Evolutionary conservation across 2,113 vertebrate species (phyloP).

Genomic region (Diphyllodes magnificus): DNA sequence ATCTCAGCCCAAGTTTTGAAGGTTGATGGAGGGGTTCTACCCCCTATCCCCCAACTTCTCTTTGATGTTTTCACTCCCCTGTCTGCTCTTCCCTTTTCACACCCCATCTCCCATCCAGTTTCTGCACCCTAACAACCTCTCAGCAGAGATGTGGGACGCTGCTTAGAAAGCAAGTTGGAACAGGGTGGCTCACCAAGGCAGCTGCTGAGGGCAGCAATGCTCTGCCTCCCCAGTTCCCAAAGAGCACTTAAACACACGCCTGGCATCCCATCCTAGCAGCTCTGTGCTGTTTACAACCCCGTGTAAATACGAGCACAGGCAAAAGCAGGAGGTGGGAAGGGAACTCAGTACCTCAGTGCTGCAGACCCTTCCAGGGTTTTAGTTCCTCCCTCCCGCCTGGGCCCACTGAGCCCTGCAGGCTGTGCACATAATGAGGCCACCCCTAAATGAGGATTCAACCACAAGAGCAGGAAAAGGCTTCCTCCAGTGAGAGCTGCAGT

Average conservation of each 20-base stretch:
- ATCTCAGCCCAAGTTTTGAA: neutral
- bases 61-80: neutral
- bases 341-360: fast-evolving
- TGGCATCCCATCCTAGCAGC: neutral
- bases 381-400: neutral
- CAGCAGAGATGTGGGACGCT: fast-evolving
- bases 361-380: neutral
- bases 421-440: neutral
- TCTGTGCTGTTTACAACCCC: neutral
- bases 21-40: neutral
- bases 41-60: fast-evolving
- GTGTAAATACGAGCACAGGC: fast-evolving
- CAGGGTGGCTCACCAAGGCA: too few species aligned
- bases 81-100: neutral
- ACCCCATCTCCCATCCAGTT: neutral
- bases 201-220: neutral
- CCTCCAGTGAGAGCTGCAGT: neutral
- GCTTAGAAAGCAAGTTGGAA: fast-evolving
- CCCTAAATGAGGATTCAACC: neutral
- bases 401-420: neutral
- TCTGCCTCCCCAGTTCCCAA: neutral
- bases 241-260: fast-evolving
- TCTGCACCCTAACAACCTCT: neutral
- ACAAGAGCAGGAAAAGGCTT: neutral
- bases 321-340: too few species aligned